Evolutionary conservation across 2,113 vertebrate genomes (phyloP), one percentile per base, ranked within the genome.

Genomic region (Corythoichthys intestinalis): DNA sequence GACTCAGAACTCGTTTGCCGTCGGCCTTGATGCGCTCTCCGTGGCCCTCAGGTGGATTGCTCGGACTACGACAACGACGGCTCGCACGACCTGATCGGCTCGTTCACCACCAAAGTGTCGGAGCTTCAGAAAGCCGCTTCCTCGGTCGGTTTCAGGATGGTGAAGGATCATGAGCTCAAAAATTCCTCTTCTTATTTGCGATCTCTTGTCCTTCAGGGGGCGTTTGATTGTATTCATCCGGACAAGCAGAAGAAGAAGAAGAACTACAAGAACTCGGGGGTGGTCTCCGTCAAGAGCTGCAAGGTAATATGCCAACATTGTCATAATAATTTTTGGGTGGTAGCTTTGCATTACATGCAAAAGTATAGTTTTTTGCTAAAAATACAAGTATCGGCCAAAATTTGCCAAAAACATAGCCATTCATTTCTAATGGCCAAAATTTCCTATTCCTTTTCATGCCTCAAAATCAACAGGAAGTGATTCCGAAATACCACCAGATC

Each of bases 231-330:
- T 74, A 87, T 98, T 83, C 92, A 97, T 76, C 92, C 94, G 2
- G 94, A 96, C 68, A 96, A 98, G 74, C 94, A 95, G 79, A 92
- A 94, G 88, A 97, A 96, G 81, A 98, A 97, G 88, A 98, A 95
- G 84, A 94, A 78, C 85, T 98, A 97, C 77, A 97, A 93, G 85
- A 97, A 97, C 83, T 99, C 94, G 38, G 96, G 95, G 39, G 91
- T 92, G 53, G 70, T 98, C 50, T 85, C 73, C 67, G 81, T 98
- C 69, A 97, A 95, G 79, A 91, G 73, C 60, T 96, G 94, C 85
- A 94, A 92, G 92, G 96, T 98, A 82, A 44, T 1, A 44, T 8
- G 2, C 41, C 6, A 44, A 44, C 9, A 28, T 28, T 1, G 20
- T 28, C 20, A 28, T 28, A 28, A 28, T 28, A 28, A 28, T 28